phyloP scores from a whole-genome alignment of 2,113 vertebrate genomes.

The Parotia lawesii region DNA sequence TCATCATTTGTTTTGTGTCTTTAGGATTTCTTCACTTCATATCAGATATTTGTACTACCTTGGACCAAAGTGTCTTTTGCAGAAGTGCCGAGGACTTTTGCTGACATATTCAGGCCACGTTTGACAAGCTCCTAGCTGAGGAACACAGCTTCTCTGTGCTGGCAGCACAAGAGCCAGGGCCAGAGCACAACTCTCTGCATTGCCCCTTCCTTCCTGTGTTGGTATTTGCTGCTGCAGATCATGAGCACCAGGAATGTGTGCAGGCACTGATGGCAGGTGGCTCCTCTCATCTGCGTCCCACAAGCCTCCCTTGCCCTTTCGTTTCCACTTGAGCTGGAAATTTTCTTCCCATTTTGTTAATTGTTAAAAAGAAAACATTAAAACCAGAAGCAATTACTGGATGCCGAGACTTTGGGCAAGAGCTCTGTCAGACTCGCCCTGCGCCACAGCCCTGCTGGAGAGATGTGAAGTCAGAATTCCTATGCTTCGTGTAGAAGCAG shows the following conservation, averaged over 20 bases:
- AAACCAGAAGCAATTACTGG: not conserved
- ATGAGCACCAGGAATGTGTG: not conserved
- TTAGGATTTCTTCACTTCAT: slow-evolving; percentile 33
- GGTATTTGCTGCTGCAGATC: not conserved
- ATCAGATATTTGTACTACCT: not conserved
- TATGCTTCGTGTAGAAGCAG: fast-evolving
- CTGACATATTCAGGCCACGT: not conserved
- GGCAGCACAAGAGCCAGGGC: not conserved
- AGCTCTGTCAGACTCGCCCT: not conserved
- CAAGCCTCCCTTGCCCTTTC: not conserved
- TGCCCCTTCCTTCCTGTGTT: not conserved
- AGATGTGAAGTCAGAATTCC: not conserved
- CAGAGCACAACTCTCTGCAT: not conserved
- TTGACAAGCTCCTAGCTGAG: not conserved
- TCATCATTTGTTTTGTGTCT: not conserved
- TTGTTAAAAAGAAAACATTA: not conserved
- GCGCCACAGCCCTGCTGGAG: not conserved
- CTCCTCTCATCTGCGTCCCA: not conserved
- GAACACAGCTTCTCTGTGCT: not conserved
- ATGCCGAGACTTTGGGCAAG: not conserved
- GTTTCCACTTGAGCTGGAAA: fast-evolving
- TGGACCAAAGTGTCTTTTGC: not conserved
- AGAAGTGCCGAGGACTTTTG: not conserved
- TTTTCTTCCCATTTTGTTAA: not conserved
- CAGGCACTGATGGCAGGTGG: not conserved